Base-by-base conservation (phyloP, 2,113 vertebrate species). In the Campylorhamphus procurvoides region DNA sequence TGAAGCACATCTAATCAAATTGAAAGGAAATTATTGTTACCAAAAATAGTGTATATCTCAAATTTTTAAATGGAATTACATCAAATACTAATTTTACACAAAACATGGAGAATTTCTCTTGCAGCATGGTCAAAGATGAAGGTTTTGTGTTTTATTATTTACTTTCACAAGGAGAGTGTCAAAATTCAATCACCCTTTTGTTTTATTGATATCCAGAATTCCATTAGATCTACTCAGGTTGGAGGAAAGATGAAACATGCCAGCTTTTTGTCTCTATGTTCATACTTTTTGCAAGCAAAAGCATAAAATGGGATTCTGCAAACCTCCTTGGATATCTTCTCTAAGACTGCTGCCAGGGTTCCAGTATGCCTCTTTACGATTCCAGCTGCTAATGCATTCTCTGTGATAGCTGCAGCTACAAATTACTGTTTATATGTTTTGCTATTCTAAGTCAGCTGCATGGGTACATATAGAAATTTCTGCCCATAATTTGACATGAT, bases 301-400 rank as follows among this genome's bases (percentile, higher is more conserved):
- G 81, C 73, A 75, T 92, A 67, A 78, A 78, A 96, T 63, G 40
- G 87, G 91, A 97, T 93, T 96, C 64, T 87, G 69, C 19, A 94
- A 80, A 69, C 67, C n/a, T 90, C 78, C 59, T 89, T 22, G 31
- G 39, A 59, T 91, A 44, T 69, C 56, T 86, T 81, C 50, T 74
- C 33, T 74, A 73, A 85, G 69, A 75, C 47, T 72, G 64, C 35
- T 93, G 42, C 63, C 75, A 75, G 53, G 52, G 39, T 90, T 91
- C 75, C 69, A 72, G 27, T 42, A 35, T 59, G 69, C 62, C n/a
- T 75, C 87, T 94, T 79, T 72, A 72, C 27, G 63, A 27, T 89
- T 90, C 81, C 17, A 77, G 58, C 56, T 80, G 49, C 28, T 79
- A 64, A 55, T 89, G 62, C 78, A 14, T 81, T 94, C 87, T 12